phyloP scores from a whole-genome alignment of 2,113 vertebrate genomes.

The Tonatia bakeri region DNA sequence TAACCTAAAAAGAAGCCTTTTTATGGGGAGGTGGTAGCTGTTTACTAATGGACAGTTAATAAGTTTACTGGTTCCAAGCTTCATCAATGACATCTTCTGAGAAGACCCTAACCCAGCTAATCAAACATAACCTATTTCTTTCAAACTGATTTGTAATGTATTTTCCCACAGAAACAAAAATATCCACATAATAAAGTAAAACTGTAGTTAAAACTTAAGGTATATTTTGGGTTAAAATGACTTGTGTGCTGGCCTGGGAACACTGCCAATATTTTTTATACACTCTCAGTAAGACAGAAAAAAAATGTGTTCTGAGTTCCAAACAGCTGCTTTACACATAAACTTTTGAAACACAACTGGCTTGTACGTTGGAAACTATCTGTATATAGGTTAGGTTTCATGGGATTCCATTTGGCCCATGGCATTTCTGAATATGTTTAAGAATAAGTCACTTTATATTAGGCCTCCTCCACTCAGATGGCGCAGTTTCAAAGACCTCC shows the following conservation, averaged over 20 bases:
- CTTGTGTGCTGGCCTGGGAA: constrained; percentile 52
- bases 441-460: constrained; percentile 50
- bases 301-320: constrained; percentile 54
- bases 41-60: background rate
- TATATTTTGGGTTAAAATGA: constrained; percentile 47
- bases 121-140: constrained; percentile 5
- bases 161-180: constrained; percentile 45
- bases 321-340: constrained; percentile 68
- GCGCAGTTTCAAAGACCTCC: constrained; percentile 18
- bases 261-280: constrained; percentile 50
- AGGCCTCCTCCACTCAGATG: background rate
- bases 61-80: background rate
- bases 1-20: background rate
- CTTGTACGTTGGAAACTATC: constrained; percentile 44
- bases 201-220: constrained; percentile 42
- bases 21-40: background rate
- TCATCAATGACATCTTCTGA: background rate
- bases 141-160: background rate
- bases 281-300: constrained; percentile 12
- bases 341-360: constrained; percentile 59
- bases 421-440: constrained; percentile 53
- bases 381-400: constrained; percentile 51
- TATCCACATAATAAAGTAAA: constrained; percentile 18
- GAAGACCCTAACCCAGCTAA: background rate
- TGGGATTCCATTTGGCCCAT: constrained; percentile 38